phyloP scores from a whole-genome alignment of 53 echinoderm and acorn worm genomes.

The Arbacia lixula region DNA sequence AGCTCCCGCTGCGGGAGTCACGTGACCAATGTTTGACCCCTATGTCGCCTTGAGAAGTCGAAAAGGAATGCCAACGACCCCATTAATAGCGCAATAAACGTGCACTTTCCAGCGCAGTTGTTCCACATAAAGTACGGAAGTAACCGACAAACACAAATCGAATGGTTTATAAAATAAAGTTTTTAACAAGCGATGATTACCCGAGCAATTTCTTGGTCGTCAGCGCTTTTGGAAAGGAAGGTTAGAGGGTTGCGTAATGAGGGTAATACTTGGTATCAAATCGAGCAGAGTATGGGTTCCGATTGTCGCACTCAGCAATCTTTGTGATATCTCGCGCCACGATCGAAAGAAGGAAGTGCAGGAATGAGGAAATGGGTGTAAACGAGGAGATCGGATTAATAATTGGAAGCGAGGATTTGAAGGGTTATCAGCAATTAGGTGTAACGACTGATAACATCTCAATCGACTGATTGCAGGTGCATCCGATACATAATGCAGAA shows the following conservation, averaged over 20 bases:
- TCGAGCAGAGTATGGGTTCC: too few species aligned
- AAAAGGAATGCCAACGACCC: slow-evolving; percentile 9
- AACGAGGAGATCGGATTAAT: too few species aligned
- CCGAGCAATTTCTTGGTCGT: neutral
- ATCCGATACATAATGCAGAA: too few species aligned
- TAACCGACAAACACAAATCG: too few species aligned
- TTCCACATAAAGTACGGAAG: neutral
- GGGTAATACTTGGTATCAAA: too few species aligned
- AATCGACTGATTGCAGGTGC: too few species aligned
- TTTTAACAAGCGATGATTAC: too few species aligned
- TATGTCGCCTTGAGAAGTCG: neutral
- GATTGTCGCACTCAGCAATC: slow-evolving; percentile 14
- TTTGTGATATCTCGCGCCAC: slow-evolving; percentile 1
- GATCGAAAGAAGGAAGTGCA: slow-evolving; percentile 25
- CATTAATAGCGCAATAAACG: neutral
- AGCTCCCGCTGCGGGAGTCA: neutral
- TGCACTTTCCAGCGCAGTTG: neutral
- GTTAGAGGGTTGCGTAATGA: too few species aligned
- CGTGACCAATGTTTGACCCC: neutral
- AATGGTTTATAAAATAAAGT: too few species aligned
- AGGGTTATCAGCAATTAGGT: too few species aligned
- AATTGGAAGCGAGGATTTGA: too few species aligned
- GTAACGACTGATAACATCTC: too few species aligned
- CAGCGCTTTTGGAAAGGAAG: slow-evolving; percentile 15
- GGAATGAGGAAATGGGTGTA: slow-evolving; percentile 42